These are phyloP conservation scores for Erynnis tages DNA, from an alignment of 2,888 invertebrate genomes.

Conservation along the genomic window DNA sequence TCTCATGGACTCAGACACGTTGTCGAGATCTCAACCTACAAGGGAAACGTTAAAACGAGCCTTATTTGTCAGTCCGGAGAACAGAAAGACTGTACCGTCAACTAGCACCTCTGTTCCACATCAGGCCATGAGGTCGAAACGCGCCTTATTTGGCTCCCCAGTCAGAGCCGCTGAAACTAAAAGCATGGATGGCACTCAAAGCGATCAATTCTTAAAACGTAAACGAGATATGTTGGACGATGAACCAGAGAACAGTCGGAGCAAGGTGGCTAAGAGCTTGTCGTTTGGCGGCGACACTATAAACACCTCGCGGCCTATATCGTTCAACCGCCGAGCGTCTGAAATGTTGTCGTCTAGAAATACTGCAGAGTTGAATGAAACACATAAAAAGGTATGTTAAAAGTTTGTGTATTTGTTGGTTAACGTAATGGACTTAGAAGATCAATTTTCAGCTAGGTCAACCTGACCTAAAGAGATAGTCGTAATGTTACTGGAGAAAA, in stretches of 20 bases:
- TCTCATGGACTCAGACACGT: conserved; percentile 62
- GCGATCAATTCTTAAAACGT: conserved; percentile 63
- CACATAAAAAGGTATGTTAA: conserved; percentile 82
- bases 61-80: conserved; percentile 87
- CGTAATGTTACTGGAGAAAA: too few species aligned
- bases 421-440: background rate
- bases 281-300: conserved; percentile 78
- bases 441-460: too few species aligned
- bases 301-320: conserved; percentile 43
- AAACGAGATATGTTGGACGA: conserved; percentile 75
- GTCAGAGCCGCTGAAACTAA: conserved; percentile 66
- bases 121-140: conserved; percentile 82
- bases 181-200: conserved; percentile 58
- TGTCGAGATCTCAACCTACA: conserved; percentile 62
- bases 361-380: conserved; percentile 79
- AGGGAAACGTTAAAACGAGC: conserved; percentile 86
- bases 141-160: conserved; percentile 85
- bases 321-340: conserved; percentile 61
- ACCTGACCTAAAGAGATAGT: too few species aligned
- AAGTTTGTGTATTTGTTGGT: background rate
- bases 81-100: conserved; percentile 51
- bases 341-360: conserved; percentile 56
- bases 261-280: conserved; percentile 81
- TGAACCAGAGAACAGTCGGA: conserved; percentile 51
- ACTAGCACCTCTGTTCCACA: conserved; percentile 64